Conservation (phyloP, 2,888 invertebrate genomes). For the Erebia ligea region DNA sequence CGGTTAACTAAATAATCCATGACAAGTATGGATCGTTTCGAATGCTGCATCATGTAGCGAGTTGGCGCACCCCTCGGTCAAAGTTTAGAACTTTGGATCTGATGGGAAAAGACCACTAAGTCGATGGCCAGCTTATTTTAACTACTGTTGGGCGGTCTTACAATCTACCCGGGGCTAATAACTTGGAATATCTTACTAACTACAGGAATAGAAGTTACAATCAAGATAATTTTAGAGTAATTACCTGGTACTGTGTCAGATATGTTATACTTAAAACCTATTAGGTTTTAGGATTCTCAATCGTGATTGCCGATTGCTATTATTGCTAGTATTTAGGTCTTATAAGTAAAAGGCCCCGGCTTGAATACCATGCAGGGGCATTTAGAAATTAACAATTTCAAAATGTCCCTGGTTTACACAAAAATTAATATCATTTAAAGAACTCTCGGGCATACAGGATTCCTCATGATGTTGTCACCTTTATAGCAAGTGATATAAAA, state of each 20-base stretch:
- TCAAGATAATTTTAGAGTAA: neutral
- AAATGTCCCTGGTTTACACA: no score
- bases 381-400: no score
- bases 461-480: no score
- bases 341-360: no score
- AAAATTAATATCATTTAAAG: no score
- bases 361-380: no score
- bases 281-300: neutral
- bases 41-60: conserved; percentile 25
- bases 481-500: neutral
- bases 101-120: conserved; percentile 44
- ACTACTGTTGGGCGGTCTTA: conserved; percentile 34
- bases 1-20: no score
- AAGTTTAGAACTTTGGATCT: conserved; percentile 42
- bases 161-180: conserved; percentile 29
- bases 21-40: conserved; percentile 7
- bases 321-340: no score
- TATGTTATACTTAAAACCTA: neutral
- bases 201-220: neutral
- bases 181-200: conserved; percentile 24
- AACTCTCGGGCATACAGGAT: no score
- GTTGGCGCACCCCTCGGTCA: conserved; percentile 36
- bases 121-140: conserved; percentile 37
- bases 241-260: neutral
- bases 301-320: neutral